Percentiles rank a stretch among this genome's conserved stretches.
Evolutionary conservation across 2,888 invertebrate genomes (phyloP).

Genomic region (Leptopterna dolabrata): DNA sequence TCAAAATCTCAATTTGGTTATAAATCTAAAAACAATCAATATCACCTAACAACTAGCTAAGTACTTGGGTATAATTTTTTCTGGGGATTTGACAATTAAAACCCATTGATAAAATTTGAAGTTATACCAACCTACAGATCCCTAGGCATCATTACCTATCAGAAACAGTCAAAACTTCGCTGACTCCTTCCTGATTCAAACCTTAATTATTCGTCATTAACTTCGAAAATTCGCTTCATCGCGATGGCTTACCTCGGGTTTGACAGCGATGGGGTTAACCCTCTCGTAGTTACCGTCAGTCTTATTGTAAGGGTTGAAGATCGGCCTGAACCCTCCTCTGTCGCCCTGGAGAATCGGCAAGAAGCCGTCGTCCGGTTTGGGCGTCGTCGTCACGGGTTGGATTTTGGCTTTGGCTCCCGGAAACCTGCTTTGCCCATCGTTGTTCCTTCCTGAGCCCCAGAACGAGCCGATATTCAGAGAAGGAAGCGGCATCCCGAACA

Average conservation of each 20-base stretch:
- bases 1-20: too few species aligned
- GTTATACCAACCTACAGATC: too few species aligned
- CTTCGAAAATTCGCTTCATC: too few species aligned
- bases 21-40: too few species aligned
- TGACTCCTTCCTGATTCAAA: too few species aligned
- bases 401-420: constrained; percentile 64
- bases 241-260: constrained; percentile 5
- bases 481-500: constrained; percentile 86
- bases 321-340: constrained; percentile 80
- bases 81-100: too few species aligned
- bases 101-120: too few species aligned
- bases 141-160: too few species aligned
- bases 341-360: constrained; percentile 79
- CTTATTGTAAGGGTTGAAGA: constrained; percentile 68
- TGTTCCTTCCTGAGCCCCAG: constrained; percentile 67
- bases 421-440: constrained; percentile 56
- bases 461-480: constrained; percentile 77
- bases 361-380: constrained; percentile 80
- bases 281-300: constrained; percentile 43
- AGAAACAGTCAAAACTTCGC: too few species aligned
- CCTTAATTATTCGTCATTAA: too few species aligned
- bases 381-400: constrained; percentile 69
- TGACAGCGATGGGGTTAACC: constrained; percentile 3
- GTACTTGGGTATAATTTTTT: too few species aligned
- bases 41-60: too few species aligned